Percentiles rank a stretch among this genome's conserved stretches.
Evolutionary conservation across 2,888 invertebrate genomes (phyloP).

Genomic region (Sphinx pinastri): DNA sequence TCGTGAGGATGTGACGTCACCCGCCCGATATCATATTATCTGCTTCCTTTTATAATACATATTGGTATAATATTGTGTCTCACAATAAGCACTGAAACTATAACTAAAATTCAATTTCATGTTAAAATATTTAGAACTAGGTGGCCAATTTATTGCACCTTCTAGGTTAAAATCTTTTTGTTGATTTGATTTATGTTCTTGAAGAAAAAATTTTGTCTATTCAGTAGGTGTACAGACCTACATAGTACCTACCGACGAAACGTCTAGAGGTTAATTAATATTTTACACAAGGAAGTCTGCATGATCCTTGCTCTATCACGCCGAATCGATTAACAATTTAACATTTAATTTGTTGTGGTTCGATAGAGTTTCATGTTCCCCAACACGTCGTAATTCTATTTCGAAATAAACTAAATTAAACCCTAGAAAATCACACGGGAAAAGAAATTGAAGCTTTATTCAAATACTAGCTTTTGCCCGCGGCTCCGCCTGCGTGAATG

Average conservation of each 20-base stretch:
- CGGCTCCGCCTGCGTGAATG: too few species aligned
- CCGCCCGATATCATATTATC: constrained; percentile 44
- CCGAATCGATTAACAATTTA: constrained; percentile 15
- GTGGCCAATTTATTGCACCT: not conserved
- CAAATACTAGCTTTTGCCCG: too few species aligned
- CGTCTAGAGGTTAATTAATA: not conserved
- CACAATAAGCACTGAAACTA: constrained; percentile 32
- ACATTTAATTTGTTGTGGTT: constrained; percentile 6
- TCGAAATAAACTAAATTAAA: not conserved
- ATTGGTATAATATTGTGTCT: constrained; percentile 34
- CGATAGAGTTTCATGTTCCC: not conserved
- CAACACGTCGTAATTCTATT: too few species aligned
- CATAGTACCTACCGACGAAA: too few species aligned
- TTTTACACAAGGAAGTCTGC: not conserved
- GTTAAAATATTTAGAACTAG: not conserved
- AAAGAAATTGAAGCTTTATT: too few species aligned
- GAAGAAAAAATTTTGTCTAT: not conserved
- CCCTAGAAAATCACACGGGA: too few species aligned
- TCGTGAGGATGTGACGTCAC: constrained; percentile 60
- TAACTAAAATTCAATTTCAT: not conserved
- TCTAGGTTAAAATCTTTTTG: not conserved
- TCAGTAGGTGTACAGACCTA: not conserved
- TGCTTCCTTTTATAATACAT: constrained; percentile 42
- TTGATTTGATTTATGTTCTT: not conserved
- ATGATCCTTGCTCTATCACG: constrained; percentile 21